phyloP scores from a whole-genome alignment of 2,888 invertebrate species.

The Malacosoma neustria region DNA sequence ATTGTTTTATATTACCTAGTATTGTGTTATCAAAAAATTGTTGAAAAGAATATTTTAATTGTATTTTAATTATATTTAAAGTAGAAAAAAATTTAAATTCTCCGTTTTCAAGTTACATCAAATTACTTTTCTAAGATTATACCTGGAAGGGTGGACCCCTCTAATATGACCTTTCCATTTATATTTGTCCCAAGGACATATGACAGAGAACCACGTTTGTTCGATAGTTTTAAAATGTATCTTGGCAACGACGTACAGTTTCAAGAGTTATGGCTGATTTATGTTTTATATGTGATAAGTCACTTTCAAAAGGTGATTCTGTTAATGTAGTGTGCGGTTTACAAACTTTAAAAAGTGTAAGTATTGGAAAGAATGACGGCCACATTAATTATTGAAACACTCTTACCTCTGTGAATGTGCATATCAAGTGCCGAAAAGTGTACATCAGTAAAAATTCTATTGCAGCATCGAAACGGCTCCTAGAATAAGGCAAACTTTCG shows the following conservation, averaged over 20 bases:
- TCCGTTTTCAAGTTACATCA: too few species aligned
- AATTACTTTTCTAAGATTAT: too few species aligned
- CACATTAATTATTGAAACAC: slow-evolving; percentile 19
- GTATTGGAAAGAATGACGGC: slow-evolving; percentile 20
- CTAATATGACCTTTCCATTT: too few species aligned
- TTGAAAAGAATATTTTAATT: too few species aligned
- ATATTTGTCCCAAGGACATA: too few species aligned
- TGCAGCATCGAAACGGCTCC: slow-evolving; percentile 18
- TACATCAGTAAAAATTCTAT: slow-evolving; percentile 21
- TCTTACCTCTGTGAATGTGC: slow-evolving; percentile 20
- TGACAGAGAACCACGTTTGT: too few species aligned
- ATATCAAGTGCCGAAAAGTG: slow-evolving; percentile 20
- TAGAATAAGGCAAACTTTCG: too few species aligned
- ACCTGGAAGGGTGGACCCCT: too few species aligned
- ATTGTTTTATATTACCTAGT: too few species aligned
- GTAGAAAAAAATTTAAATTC: too few species aligned
- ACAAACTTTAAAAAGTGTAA: slow-evolving; percentile 21
- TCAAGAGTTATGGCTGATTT: slow-evolving; percentile 19
- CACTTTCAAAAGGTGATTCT: slow-evolving; percentile 17
- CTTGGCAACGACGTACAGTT: slow-evolving; percentile 10
- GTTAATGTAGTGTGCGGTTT: slow-evolving; percentile 20
- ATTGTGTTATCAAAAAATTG: too few species aligned
- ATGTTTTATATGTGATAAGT: slow-evolving; percentile 20
- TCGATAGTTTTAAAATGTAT: slow-evolving; percentile 15
- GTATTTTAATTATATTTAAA: too few species aligned